Base-by-base conservation (phyloP, 2,113 vertebrate species). In the Phaetusa simplex region DNA sequence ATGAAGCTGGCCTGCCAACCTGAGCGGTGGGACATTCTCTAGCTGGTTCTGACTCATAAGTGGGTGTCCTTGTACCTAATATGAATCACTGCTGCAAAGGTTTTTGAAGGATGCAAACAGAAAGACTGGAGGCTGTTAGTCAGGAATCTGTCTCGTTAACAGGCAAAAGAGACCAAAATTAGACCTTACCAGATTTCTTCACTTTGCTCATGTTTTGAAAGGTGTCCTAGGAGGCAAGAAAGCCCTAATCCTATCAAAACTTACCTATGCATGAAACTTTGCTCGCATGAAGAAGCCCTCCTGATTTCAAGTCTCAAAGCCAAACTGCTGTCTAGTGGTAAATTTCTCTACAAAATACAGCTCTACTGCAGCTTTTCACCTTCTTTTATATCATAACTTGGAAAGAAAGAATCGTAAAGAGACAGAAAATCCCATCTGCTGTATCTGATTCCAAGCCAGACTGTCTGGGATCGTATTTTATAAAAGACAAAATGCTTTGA, bases 381-480 rank as follows among this genome's bases (percentile, higher is more conserved):
- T 88, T 94, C 79, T 90, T 95, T 90, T 88, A 49, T 93, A 93
- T 50, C 45, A 4, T 40, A 88, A 77, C 64, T 94, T 88, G 87
- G 82, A 96, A 83, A 82, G 73, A 93, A 93, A 91, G 27, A 45
- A 81, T 56, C 0, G 1, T 45, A 91, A 89, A 93, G 83, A 4
- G 17, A 94, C 66, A 97, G 76, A 93, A 96, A 97, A 97, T 70
- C 78, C 89, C 95, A 95, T 96, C 94, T 97, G 94, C 47, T 95
- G 15, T 70, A 82, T 89, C 73, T 87, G 93, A 95, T 66, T 90
- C 59, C 64, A 93, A 94, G 91, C 82, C 94, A 96, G 74, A 90
- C 74, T 83, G 87, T 93, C 87, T 96, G 79, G 79, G 64, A 90
- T 82, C 26, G 5, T 74, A 82, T 94, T 95, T 95, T 95, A 59